phyloP scores from a whole-genome alignment of 2,888 invertebrate genomes.

The Coelopa pilipes region DNA sequence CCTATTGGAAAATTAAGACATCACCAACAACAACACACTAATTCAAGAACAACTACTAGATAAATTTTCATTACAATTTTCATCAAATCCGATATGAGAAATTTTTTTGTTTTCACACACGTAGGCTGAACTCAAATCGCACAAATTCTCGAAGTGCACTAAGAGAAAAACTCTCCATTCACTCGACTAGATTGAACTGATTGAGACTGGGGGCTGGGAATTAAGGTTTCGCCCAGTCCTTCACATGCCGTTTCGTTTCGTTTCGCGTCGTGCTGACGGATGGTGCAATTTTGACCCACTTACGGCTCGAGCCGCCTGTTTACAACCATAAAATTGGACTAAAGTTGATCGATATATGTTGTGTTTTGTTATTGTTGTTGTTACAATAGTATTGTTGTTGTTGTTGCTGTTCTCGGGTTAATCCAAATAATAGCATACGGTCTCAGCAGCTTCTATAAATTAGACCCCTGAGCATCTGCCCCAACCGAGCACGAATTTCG shows the following conservation, averaged over 20 bases:
- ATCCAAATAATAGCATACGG: neutral
- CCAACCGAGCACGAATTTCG: neutral
- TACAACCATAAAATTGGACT: neutral
- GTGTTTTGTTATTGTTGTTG: conserved; percentile 7
- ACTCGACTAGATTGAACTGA: conserved; percentile 20
- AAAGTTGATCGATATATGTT: conserved; percentile 16
- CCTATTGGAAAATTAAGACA: no score
- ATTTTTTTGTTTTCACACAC: no score
- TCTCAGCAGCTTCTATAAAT: conserved; percentile 19
- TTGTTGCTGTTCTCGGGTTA: neutral
- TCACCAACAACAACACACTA: no score
- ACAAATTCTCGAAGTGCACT: no score
- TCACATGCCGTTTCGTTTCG: no score
- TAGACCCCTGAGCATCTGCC: neutral
- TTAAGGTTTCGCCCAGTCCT: conserved; percentile 6
- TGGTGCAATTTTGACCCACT: conserved; percentile 43
- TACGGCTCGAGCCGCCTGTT: conserved; percentile 6
- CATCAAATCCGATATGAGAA: no score
- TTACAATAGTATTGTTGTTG: neutral
- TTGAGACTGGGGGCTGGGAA: conserved; percentile 29
- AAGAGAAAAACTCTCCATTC: neutral
- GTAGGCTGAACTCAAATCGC: no score
- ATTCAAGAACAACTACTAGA: no score
- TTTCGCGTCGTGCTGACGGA: neutral
- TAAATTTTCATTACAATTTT: no score